Evolutionary conservation across 2,888 invertebrate species (phyloP).

Genomic region (Noctua fimbriata): DNA sequence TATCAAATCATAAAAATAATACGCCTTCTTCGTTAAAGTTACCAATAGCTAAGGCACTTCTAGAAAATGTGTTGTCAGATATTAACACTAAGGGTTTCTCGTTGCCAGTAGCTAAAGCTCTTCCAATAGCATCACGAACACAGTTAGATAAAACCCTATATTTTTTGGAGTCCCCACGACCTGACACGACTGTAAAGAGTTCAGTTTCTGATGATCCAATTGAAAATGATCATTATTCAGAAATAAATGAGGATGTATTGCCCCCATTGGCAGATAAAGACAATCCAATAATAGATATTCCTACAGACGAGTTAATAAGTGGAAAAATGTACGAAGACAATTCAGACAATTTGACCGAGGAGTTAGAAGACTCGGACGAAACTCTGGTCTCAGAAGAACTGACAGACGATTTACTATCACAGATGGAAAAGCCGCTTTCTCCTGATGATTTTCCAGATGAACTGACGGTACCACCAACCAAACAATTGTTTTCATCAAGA

Average conservation of each 20-base stretch:
- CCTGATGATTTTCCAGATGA: neutral
- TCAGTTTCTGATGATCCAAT: neutral
- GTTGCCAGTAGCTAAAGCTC: neutral
- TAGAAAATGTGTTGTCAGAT: slow-evolving; percentile 39
- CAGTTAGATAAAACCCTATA: slow-evolving; percentile 39
- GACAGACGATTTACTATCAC: neutral
- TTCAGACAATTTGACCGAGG: neutral
- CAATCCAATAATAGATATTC: neutral
- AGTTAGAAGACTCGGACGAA: neutral
- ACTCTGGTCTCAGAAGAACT: neutral
- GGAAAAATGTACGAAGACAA: neutral
- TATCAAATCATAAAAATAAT: neutral
- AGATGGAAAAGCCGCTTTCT: neutral
- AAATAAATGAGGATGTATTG: neutral
- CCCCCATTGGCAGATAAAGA: neutral
- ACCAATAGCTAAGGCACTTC: slow-evolving; percentile 19
- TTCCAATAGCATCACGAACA: slow-evolving; percentile 5
- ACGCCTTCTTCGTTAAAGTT: slow-evolving; percentile 1
- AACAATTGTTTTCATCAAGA: slow-evolving; percentile 23
- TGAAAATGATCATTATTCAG: neutral
- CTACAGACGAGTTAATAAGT: neutral
- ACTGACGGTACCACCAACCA: neutral
- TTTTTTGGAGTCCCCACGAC: neutral
- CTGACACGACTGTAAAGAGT: slow-evolving; percentile 1
- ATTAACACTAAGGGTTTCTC: slow-evolving; percentile 21